Evolutionary conservation across 2,888 invertebrate species (phyloP), one percentile per base, ranked within the genome.

Genomic region (Rotaria socialis): DNA sequence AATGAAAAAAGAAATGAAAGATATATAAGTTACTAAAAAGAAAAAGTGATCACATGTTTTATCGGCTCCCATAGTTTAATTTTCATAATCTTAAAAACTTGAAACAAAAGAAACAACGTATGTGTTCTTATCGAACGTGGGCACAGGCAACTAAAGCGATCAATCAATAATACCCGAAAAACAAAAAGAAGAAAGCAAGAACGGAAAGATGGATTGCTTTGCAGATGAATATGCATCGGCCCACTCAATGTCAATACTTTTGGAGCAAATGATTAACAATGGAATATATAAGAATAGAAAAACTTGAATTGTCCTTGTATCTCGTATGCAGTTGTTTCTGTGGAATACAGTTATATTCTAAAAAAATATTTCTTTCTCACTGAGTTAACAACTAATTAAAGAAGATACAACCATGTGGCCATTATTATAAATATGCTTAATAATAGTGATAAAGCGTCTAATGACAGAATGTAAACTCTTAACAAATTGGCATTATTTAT

Each of bases 201-300:
- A 67, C 35, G 19, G 6, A 14, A 67, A 67, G 67, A 67, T 67
- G 35, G 35, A 67, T 67, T 67, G 19, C 6, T 6, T 7, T 41
- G 14, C 19, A 67, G 16, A 27, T 67, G 35, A 41, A 67, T 67
- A 67, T 67, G 35, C 27, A 19, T 19, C 67, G 19, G 19, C 19
- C 67, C 19, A 67, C 67, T 19, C 67, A 67, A 67, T 67, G 67
- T 41, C 67, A 67, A 67, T 35, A 67, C 35, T 67, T 67, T 67
- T 27, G 14, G 35, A 41, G 35, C 5, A 35, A 67, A 35, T 41
- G 35, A 67, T 67, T 67, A 19, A 67, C 35, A 67, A 67, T 67
- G 35, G 6, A 67, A 35, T 67, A 19, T 5, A 35, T 19, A 16
- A 67, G 67, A 67, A 67, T 3, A 19, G 67, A 67, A 67, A 55